These are phyloP conservation scores for Masnerella sp. DNA, from an alignment of 2,888 invertebrate genomes.

Conservation along the genomic window DNA sequence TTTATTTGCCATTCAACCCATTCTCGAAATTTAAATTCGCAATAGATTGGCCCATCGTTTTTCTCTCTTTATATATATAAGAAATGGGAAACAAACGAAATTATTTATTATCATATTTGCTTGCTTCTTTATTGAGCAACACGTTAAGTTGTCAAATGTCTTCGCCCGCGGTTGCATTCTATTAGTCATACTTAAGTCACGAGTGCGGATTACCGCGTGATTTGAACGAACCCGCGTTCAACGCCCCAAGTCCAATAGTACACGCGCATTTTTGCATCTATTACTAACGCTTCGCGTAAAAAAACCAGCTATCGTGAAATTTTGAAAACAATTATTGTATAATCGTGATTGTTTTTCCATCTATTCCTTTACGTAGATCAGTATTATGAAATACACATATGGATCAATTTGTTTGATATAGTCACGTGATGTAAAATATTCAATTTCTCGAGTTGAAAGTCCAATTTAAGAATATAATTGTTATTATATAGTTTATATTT, in stretches of 20 bases:
- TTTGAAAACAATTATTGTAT: slow-evolving; percentile 4
- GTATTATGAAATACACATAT: slow-evolving; percentile 19
- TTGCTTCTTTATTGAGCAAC: slow-evolving; percentile 34
- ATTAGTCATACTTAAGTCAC: slow-evolving; percentile 45
- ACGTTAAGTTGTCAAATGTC: slow-evolving; percentile 32
- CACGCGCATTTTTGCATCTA: slow-evolving; percentile 32
- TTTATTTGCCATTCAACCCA: too few species aligned
- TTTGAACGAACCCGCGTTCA: slow-evolving; percentile 38
- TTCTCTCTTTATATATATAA: too few species aligned
- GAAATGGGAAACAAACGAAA: too few species aligned
- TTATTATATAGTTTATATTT: too few species aligned
- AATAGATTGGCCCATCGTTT: too few species aligned
- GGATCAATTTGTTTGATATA: neutral
- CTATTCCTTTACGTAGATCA: neutral
- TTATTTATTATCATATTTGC: slow-evolving; percentile 20
- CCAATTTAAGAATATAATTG: too few species aligned
- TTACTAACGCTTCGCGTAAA: neutral
- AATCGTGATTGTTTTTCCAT: slow-evolving; percentile 1
- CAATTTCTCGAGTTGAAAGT: too few species aligned
- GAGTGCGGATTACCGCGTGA: slow-evolving; percentile 30
- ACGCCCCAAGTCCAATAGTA: slow-evolving; percentile 57
- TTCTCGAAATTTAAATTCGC: too few species aligned
- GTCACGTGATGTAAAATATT: too few species aligned
- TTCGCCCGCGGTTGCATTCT: slow-evolving; percentile 44
- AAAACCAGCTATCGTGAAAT: neutral